Percentiles rank a stretch among this genome's conserved stretches.
phyloP scores from a whole-genome alignment of 2,797 vertebrate species.

The Eulemur rubriventer region DNA sequence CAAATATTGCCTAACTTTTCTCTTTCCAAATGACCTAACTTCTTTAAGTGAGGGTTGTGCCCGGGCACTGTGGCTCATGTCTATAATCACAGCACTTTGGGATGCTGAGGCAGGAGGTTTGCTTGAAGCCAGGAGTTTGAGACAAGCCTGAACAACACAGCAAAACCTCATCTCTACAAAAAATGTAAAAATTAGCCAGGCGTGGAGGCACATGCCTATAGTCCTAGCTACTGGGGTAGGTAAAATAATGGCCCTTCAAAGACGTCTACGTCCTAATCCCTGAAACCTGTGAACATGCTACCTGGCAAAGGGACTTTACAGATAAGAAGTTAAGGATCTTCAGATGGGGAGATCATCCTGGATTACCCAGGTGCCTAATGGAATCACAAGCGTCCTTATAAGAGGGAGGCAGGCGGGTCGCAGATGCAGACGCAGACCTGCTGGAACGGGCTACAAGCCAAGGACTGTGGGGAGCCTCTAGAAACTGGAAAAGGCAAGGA shows the following conservation, averaged over 20 bases:
- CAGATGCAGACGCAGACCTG: no score
- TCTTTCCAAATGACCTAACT: conserved; percentile 21
- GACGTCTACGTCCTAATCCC: neutral
- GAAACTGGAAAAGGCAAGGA: neutral
- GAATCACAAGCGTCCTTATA: neutral
- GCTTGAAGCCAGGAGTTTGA: no score
- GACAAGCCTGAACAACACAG: no score
- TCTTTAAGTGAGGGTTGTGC: neutral
- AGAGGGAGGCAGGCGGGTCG: neutral
- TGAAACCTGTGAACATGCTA: neutral
- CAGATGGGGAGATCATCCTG: neutral
- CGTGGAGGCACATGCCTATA: no score
- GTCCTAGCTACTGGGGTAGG: neutral
- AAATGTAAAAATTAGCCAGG: no score
- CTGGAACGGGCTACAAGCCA: neutral
- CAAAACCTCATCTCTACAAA: no score
- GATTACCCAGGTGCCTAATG: neutral
- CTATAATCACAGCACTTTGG: no score
- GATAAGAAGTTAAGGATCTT: neutral
- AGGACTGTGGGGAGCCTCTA: neutral
- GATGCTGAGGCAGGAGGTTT: no score
- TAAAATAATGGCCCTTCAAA: conserved; percentile 13
- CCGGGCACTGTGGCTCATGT: no score
- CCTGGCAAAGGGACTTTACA: neutral
- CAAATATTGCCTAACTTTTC: neutral